Percentiles rank a stretch among this genome's conserved stretches.
phyloP scores from a whole-genome alignment of 2,797 vertebrate species.

The Acropternis orthonyx region DNA sequence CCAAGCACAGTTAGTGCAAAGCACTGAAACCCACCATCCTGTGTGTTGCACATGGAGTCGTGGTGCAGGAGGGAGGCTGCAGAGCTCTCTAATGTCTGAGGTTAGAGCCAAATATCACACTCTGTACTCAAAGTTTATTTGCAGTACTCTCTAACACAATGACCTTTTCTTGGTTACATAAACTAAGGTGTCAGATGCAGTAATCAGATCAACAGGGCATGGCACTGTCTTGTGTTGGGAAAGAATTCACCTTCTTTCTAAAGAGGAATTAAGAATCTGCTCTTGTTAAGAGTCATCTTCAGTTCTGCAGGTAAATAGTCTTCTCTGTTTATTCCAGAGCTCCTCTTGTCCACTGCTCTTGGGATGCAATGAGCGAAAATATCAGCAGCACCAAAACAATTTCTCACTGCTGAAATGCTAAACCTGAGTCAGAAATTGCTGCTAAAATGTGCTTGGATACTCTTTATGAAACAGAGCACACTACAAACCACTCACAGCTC shows the following conservation, averaged over 20 bases:
- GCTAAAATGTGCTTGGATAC: background rate
- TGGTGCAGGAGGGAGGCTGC: background rate
- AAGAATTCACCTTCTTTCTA: background rate
- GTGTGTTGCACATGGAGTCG: background rate
- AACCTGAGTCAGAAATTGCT: background rate
- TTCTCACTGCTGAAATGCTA: background rate
- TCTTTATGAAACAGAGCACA: background rate
- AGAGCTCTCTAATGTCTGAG: background rate
- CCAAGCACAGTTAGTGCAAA: background rate
- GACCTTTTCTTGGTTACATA: background rate
- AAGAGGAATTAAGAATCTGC: background rate
- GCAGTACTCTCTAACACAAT: background rate
- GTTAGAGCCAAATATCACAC: background rate
- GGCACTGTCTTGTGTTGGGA: background rate
- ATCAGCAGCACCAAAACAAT: background rate
- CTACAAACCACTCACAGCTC: background rate
- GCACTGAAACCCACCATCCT: background rate
- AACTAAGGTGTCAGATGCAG: background rate
- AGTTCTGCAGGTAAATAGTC: background rate
- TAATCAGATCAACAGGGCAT: background rate
- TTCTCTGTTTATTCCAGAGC: background rate
- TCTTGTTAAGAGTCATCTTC: background rate
- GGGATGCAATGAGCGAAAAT: background rate
- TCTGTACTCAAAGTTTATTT: background rate
- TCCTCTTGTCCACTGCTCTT: background rate